Evolutionary conservation across 2,113 vertebrate genomes (phyloP), one percentile per base, ranked within the genome.

Genomic region (Nannobrachium achirus): DNA sequence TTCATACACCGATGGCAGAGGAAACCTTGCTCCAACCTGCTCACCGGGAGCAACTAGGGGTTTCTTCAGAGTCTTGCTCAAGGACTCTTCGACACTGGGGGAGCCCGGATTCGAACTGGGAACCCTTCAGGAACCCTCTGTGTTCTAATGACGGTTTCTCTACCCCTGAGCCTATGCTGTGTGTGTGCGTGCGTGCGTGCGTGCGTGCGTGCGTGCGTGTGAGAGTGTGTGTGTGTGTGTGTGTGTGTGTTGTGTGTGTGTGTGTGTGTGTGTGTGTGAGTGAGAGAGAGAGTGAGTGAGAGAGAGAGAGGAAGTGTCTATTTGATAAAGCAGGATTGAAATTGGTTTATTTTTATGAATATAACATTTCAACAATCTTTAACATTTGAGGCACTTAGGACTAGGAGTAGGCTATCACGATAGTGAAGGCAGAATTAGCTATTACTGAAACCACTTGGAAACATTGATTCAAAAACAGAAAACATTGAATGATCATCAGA

Each of bases 351-450:
- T 82, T 68, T 39, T 52, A 70, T 83, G 52, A 84, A 75, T 74
- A 66, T 80, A 85, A 84, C 78, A 78, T 67, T 18, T 51, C 39
- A 87, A 89, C 84, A 88, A 85, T 85, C 88, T 81, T 84, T 70
- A 70, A 80, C 84, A 63, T 84, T 71, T 79, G 50, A 91, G 89
- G 89, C 89, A 91, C 89, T 89, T 91, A 76, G 68, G 80, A 63
- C 49, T 75, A 48, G 33, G 80, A 63, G 52, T 75, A 48, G 33
- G 42, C n/a, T 15, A 53, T 77, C 56, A 82, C 69, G 71, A 78
- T 63, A 59, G 52, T 76, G 74, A 84, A 84, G 79, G 86, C 80
- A 80, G 74, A 73, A 78, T 81, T 69, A 82, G 64, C 71, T 65
- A 55, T 76, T 82, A 66, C 59, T 73, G 18, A 66, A 72, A 75